phyloP scores from a whole-genome alignment of 2,888 invertebrate species.

The Hydriomena furcata region DNA sequence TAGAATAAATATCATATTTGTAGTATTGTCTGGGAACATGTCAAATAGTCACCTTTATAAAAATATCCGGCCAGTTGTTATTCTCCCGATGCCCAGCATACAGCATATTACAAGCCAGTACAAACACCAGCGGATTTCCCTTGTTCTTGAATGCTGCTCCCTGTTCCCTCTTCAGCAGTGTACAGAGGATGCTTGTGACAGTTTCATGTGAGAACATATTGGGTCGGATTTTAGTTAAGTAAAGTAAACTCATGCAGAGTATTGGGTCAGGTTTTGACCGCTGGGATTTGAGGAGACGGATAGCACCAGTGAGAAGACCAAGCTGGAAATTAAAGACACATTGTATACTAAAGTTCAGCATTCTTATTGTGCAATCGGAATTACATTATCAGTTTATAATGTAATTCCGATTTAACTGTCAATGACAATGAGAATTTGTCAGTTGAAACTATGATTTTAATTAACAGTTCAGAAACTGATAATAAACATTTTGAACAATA shows the following conservation, averaged over 20 bases:
- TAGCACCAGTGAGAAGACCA: constrained; percentile 93
- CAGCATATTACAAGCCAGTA: constrained; percentile 92
- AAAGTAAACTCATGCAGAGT: constrained; percentile 90
- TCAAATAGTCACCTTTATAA: constrained; percentile 87
- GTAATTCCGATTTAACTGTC: too few species aligned
- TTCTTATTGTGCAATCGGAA: too few species aligned
- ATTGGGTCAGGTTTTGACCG: constrained; percentile 93
- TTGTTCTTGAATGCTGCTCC: constrained; percentile 89
- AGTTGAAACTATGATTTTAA: too few species aligned
- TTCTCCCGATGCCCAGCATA: constrained; percentile 92
- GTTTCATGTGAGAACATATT: constrained; percentile 90
- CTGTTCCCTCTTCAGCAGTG: constrained; percentile 91
- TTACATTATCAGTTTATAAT: too few species aligned
- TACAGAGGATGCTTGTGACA: constrained; percentile 90
- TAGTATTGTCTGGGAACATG: too few species aligned
- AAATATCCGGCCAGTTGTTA: constrained; percentile 95
- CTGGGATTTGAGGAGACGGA: constrained; percentile 90
- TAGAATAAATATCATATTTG: too few species aligned
- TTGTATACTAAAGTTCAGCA: not conserved
- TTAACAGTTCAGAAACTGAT: too few species aligned
- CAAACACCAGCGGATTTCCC: constrained; percentile 90
- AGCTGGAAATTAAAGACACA: constrained; percentile 68
- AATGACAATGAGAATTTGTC: too few species aligned
- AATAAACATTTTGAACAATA: too few species aligned
- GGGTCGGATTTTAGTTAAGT: constrained; percentile 91